phyloP scores from a whole-genome alignment of 2,797 vertebrate species.

The Myiothlypis coronata region DNA sequence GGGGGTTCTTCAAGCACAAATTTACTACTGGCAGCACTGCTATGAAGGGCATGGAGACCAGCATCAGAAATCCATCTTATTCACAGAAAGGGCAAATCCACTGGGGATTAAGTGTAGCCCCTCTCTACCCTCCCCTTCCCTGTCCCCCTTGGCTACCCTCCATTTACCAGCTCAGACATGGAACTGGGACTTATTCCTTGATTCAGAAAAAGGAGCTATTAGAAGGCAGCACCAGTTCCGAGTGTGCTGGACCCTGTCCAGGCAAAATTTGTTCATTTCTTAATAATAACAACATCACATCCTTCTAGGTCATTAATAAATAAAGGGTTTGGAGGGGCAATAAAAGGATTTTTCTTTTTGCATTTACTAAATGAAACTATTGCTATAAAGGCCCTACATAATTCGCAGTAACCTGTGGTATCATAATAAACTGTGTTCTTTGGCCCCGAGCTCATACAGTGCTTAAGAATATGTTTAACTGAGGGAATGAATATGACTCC shows the following conservation, averaged over 20 bases:
- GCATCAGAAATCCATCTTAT: conserved; percentile 36
- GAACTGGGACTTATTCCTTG: neutral
- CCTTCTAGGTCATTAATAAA: conserved; percentile 23
- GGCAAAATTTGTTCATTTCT: neutral
- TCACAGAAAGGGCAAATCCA: conserved; percentile 16
- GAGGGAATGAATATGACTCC: neutral
- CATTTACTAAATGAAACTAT: neutral
- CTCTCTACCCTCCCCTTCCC: neutral
- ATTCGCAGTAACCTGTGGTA: neutral
- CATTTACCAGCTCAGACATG: neutral
- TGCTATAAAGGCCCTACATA: neutral
- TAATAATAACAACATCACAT: neutral
- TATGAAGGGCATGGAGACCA: neutral
- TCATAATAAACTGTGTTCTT: neutral
- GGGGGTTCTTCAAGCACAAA: conserved; percentile 16
- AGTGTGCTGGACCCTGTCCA: neutral
- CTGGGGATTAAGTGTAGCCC: neutral
- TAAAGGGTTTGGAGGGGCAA: neutral
- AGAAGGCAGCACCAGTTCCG: neutral
- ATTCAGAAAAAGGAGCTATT: neutral
- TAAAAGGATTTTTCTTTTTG: neutral
- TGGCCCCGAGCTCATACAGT: neutral
- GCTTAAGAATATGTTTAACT: neutral
- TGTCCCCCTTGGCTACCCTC: neutral
- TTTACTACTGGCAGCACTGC: conserved; percentile 26